Base-by-base conservation (phyloP, 2,113 vertebrate species). In the Forbesichthys papilliferus region DNA sequence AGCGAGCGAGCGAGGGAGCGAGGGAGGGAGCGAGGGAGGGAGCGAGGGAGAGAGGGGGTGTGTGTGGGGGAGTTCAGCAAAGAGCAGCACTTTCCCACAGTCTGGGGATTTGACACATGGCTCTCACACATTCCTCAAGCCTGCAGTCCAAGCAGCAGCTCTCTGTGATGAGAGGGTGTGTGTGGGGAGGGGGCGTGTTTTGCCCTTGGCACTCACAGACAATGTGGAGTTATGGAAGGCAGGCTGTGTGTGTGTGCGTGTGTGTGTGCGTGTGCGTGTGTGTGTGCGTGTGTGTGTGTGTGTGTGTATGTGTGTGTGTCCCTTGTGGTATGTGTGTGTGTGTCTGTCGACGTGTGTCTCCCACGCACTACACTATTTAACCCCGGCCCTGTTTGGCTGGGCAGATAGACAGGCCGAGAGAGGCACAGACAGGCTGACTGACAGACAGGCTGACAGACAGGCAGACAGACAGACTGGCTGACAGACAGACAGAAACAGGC, bases 41-140 rank as follows among this genome's bases (percentile, higher is more conserved):
- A 13, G 60, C 9, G n/a, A 14, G 73, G 62, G 83, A 84, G 66
- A 52, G 52, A 47, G 52, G 51, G 57, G 51, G 69, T 51, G 49
- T 51, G 49, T 51, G 72, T 68, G 84, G 80, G 85, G 84, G 90
- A 91, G 93, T 93, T 94, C 92, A 93, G 89, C 90, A 91, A 93
- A 93, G 96, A 96, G 95, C 96, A 95, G 94, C 94, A 94, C 93
- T 97, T 99, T 98, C 97, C 96, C 96, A 96, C 97, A 96, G 96
- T 96, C 95, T 94, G 94, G 94, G 95, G 95, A 94, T 93, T 94
- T 95, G 95, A 96, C 96, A 96, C 96, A 96, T 95, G 95, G 95
- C 94, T 95, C 94, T 95, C 94, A 93, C 95, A 96, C 96, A 96
- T 96, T 96, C 96, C 96, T 92, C 94, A 90, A 94, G 93, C 88